Evolutionary conservation across 1,140 invertebrate genomes (phyloP).

Genomic region (Subanguina moxae): DNA sequence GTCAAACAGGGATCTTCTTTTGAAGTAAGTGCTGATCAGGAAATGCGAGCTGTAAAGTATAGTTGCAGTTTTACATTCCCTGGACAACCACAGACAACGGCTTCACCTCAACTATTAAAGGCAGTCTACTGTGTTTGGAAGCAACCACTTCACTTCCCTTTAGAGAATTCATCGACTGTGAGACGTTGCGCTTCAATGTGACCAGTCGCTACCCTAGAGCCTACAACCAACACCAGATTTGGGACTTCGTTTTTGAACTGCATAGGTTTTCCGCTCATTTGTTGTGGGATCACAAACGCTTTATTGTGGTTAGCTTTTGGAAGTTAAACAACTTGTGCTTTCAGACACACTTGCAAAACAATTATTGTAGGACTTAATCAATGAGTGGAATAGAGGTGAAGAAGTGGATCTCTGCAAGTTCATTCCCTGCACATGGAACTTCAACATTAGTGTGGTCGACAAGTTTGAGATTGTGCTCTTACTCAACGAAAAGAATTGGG

Average conservation of each 20-base stretch:
- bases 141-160: conserved; percentile 62
- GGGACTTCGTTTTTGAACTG: conserved; percentile 61
- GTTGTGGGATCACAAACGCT: conserved; percentile 63
- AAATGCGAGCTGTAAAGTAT: background rate
- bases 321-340: background rate
- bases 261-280: conserved; percentile 61
- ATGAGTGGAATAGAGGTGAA: conserved; percentile 86
- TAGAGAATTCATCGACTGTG: conserved; percentile 61
- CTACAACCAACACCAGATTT: conserved; percentile 63
- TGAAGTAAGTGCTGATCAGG: conserved; percentile 34
- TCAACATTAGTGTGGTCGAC: conserved; percentile 82
- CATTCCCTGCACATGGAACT: conserved; percentile 92
- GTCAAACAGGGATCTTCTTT: conserved; percentile 50
- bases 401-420: conserved; percentile 86
- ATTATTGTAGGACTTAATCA: conserved; percentile 71
- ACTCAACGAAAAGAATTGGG: conserved; percentile 96
- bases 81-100: conserved; percentile 54
- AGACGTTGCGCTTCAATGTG: conserved; percentile 62
- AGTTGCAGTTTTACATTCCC: conserved; percentile 45
- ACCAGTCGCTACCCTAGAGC: conserved; percentile 60
- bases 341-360: background rate
- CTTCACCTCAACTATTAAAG: conserved; percentile 49
- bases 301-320: conserved; percentile 57
- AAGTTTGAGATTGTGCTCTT: conserved; percentile 85
- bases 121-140: conserved; percentile 61